These are phyloP conservation scores for Sipha flava DNA, from an alignment of 1,140 invertebrate genomes.

Conservation along the genomic window DNA sequence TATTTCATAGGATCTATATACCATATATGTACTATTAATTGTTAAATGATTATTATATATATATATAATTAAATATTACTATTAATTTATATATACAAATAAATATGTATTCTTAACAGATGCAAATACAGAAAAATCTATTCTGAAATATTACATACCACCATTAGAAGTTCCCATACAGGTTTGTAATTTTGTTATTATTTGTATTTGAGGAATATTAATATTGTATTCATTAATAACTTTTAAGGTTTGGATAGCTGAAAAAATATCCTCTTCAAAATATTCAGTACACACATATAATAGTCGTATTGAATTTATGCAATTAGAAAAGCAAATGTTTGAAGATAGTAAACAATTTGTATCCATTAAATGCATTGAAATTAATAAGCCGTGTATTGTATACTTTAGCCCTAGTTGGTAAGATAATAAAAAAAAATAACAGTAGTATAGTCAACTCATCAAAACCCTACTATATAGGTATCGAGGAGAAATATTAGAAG, in stretches of 20 bases:
- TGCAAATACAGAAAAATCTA: neutral
- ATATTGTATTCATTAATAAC: neutral
- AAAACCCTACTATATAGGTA: too few species aligned
- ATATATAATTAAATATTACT: too few species aligned
- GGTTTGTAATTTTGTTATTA: neutral
- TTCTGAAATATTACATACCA: neutral
- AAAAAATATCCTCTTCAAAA: constrained; percentile 1
- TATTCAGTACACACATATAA: neutral
- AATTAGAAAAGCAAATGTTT: neutral
- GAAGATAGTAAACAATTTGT: neutral
- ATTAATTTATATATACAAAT: too few species aligned
- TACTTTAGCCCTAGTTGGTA: neutral
- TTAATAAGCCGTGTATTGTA: neutral
- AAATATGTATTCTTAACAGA: neutral
- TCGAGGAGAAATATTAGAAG: neutral
- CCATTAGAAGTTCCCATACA: neutral
- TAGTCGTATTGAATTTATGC: neutral
- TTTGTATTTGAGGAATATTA: too few species aligned
- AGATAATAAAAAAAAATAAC: too few species aligned
- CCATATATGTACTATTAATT: neutral
- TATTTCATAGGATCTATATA: too few species aligned
- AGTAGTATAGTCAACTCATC: too few species aligned
- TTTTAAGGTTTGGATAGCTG: neutral
- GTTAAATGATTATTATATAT: neutral
- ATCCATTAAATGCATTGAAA: neutral